Evolutionary conservation across 2,888 invertebrate genomes (phyloP), one percentile per base, ranked within the genome.

Genomic region (Folsomia manolachei): DNA sequence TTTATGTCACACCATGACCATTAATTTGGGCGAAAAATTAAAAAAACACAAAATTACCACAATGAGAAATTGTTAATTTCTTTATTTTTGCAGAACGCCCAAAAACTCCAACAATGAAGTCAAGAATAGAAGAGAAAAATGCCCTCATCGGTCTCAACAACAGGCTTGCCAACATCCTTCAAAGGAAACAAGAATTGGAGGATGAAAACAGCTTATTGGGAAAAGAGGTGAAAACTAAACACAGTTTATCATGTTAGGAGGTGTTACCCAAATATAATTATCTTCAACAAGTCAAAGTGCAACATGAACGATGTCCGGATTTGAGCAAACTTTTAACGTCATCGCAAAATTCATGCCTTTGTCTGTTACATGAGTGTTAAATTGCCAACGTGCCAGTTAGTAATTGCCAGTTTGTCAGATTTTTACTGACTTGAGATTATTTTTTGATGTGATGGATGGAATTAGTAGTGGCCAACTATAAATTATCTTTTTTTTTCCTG

Each of bases 61-160:
- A 39, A 39, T 14, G 39, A 39, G 4, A 39, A 39, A 14, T 9
- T 39, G 39, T 9, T 39, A 39, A 39, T 39, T 39, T 39, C 14
- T 39, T 39, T 14, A 39, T 27, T 71, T 51, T 21, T 52, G 2
- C 66, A 76, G 76, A 76, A 24, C 71, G 76, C 63, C 76, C 76
- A 21, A 74, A 74, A 73, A 76, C 76, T 21, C 76, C 76, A 72
- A 73, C 72, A 51, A 74, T 71, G 72, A 71, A 72, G 65, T 74
- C 76, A 51, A 72, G 76, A 68, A 67, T 76, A 52, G 76, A 76
- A 27, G 76, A 76, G 60, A 76, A 76, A 63, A 76, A 76, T 65
- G 76, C 76, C 21, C 61, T 76, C 60, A 76, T 76, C 65, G 74
- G 74, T 25, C 74, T 76, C 62, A 76, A 76, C 74, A 76, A 76